Evolutionary conservation across 2,888 invertebrate genomes (phyloP), one percentile per base, ranked within the genome.

Genomic region (Conistra vaccinii): DNA sequence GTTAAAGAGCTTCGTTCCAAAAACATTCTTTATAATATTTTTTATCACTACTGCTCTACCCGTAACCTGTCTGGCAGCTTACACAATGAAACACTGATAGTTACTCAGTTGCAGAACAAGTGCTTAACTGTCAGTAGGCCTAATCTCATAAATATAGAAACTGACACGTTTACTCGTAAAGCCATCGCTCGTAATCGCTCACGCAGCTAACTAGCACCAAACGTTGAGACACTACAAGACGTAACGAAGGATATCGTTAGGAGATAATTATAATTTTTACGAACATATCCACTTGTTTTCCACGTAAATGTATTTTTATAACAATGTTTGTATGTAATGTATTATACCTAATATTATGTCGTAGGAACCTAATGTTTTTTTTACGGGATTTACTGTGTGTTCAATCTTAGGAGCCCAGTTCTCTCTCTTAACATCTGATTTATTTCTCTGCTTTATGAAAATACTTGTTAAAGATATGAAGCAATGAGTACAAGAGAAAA

Each of bases 251-350:
- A 83, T 86, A 84, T 83, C 78, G 80, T 78, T 80, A 73, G 29
- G 78, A 76, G 80, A 85, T 85, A 85, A 88, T 89, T 86, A 88
- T 87, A 87, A 84, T 85, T 81, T 81, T 80, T 84, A 80, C 82
- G 76, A 82, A 79, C 81, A 71, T 48, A 48, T 48, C 57, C 69
- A 61, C 53, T 58, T 67, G 69, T 68, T 81, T 84, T 83, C 60
- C 71, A 73, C 26, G 60, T 73, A 79, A 76, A 65, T 80, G 39
- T 53, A 9, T 77, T 67, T 82, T 77, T 65, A 71, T 77, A 75
- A 80, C 45, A 68, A 76, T 58, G 14, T 29, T 23, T 23, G n/a
- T 35, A 20, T 26, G 9, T 45, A 4, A 26, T 48, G 26, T 32
- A 14, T 32, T 29, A n/a, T 58, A 32, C n/a, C 14, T 14, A 48